Percentiles rank a stretch among this genome's conserved stretches.
Conservation (phyloP, 2,888 invertebrate species). For the Apodemia zela region DNA sequence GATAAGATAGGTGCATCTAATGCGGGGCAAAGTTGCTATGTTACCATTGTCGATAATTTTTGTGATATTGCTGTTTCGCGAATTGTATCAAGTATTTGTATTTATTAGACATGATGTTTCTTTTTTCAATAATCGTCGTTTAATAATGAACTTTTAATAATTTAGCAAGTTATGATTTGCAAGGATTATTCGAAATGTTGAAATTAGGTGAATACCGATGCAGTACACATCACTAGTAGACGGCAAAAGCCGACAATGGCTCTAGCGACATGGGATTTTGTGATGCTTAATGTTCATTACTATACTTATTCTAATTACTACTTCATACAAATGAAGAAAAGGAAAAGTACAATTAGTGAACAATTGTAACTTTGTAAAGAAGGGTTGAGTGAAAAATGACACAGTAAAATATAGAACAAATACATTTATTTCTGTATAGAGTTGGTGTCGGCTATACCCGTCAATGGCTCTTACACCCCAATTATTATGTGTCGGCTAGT, state of each 20-base stretch:
- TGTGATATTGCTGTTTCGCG: background rate
- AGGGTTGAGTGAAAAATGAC: background rate
- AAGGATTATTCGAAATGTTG: background rate
- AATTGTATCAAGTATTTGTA: background rate
- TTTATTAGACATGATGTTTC: background rate
- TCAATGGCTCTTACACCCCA: constrained; percentile 1
- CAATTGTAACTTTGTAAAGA: background rate
- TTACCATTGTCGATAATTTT: background rate
- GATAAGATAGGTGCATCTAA: background rate
- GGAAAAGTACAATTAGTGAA: background rate
- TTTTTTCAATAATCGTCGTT: background rate
- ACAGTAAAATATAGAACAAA: background rate
- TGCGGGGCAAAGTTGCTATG: background rate
- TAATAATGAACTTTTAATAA: background rate
- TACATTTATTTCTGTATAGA: background rate
- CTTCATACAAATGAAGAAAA: no score
- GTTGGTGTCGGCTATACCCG: background rate
- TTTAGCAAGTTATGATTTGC: background rate
- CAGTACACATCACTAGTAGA: background rate
- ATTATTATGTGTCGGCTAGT: background rate
- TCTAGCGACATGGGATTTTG: constrained; percentile 6
- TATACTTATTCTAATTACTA: no score
- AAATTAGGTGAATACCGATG: no score
- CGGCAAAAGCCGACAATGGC: background rate
- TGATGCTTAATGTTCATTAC: background rate